Evolutionary conservation across 1,140 invertebrate species (phyloP).

Genomic region (Drosophila suzukii): DNA sequence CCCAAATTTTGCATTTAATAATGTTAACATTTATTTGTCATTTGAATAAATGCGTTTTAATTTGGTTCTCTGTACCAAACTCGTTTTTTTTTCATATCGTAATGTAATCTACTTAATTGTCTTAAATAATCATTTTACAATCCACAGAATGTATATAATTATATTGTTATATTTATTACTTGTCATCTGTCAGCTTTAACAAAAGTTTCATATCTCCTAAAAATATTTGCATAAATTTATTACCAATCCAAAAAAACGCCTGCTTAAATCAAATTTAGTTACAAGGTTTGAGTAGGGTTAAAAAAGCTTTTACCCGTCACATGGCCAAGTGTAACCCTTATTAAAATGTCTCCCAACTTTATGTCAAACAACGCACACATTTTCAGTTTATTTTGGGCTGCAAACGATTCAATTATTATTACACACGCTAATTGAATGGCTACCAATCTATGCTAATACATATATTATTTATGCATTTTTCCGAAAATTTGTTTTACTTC

Average conservation of each 20-base stretch:
- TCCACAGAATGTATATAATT: too few relatives aligned
- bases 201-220: too few relatives aligned
- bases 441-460: constrained; percentile 65
- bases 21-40: too few relatives aligned
- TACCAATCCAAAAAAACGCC: background rate
- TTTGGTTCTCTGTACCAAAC: too few relatives aligned
- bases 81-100: too few relatives aligned
- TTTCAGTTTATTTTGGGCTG: constrained; percentile 17
- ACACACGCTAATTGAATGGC: constrained; percentile 70
- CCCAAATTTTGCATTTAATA: too few relatives aligned
- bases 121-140: too few relatives aligned
- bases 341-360: background rate
- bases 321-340: background rate
- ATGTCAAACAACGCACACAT: constrained; percentile 7
- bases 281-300: background rate
- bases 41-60: too few relatives aligned
- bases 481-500: constrained; percentile 37
- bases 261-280: background rate
- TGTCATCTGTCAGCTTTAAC: too few relatives aligned
- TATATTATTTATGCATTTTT: constrained; percentile 72
- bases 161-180: too few relatives aligned
- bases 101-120: too few relatives aligned
- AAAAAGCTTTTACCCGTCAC: background rate
- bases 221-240: background rate
- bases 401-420: constrained; percentile 57